Evolutionary conservation across 2,888 invertebrate genomes (phyloP).

Genomic region (Pseudoips prasinana): DNA sequence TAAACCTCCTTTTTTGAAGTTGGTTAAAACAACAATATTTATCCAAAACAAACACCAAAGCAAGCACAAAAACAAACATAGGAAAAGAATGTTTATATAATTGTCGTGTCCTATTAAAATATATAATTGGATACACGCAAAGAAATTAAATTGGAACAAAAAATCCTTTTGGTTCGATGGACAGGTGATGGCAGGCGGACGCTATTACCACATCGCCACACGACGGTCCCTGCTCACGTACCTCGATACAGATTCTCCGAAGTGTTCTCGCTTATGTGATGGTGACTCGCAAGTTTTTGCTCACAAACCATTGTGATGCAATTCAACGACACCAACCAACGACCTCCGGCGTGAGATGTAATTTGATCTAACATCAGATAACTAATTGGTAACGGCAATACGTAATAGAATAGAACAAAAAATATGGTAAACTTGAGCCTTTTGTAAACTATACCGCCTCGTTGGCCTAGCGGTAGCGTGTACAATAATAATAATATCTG

Average conservation of each 20-base stretch:
- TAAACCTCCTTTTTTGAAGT: no score
- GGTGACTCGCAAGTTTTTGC: slow-evolving; percentile 54
- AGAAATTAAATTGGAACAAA: slow-evolving; percentile 17
- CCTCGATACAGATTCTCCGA: slow-evolving; percentile 29
- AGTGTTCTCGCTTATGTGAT: slow-evolving; percentile 32
- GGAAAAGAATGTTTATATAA: no score
- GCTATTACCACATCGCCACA: slow-evolving; percentile 17
- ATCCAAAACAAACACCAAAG: no score
- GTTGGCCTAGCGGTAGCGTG: no score
- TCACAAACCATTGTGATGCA: slow-evolving; percentile 53
- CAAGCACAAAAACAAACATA: no score
- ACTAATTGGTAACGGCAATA: slow-evolving; percentile 64
- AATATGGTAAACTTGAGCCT: slow-evolving; percentile 42
- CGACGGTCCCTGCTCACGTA: slow-evolving; percentile 20
- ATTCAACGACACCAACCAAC: slow-evolving; percentile 39
- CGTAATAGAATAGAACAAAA: slow-evolving; percentile 51
- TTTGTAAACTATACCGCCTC: no score
- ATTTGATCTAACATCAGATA: slow-evolving; percentile 64
- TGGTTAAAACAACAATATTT: no score
- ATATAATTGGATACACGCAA: slow-evolving; percentile 18
- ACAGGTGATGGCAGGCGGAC: slow-evolving; percentile 18
- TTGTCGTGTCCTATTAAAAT: slow-evolving; percentile 19
- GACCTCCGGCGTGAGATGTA: slow-evolving; percentile 37
- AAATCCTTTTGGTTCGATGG: slow-evolving; percentile 20
- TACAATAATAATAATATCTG: no score